Percentiles rank a stretch among this genome's conserved stretches.
These are phyloP conservation scores for Enteromius fasciolatus DNA, from an alignment of 2,797 vertebrate genomes.

Conservation along the genomic window DNA sequence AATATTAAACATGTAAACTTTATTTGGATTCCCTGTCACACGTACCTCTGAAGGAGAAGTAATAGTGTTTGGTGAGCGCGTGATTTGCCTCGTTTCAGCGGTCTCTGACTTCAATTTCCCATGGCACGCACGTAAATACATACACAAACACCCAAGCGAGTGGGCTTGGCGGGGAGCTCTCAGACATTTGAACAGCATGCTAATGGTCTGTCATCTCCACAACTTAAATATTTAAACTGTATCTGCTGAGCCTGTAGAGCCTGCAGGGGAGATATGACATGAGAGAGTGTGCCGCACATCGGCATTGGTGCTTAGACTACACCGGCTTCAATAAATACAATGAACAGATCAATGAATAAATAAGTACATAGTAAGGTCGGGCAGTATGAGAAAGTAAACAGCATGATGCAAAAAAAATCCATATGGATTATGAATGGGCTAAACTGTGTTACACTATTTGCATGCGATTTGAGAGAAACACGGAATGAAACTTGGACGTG, in stretches of 20 bases:
- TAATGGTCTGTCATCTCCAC: slow-evolving; percentile 36
- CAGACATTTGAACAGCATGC: slow-evolving; percentile 42
- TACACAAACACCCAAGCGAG: slow-evolving; percentile 22
- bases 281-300: neutral
- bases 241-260: slow-evolving; percentile 13
- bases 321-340: slow-evolving; percentile 17
- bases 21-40: slow-evolving; percentile 19
- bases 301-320: neutral
- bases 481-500: neutral
- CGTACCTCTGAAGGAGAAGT: neutral
- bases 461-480: neutral
- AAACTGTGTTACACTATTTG: neutral
- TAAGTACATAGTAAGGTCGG: neutral
- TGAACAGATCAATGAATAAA: slow-evolving; percentile 36
- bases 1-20: slow-evolving; percentile 9
- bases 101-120: slow-evolving; percentile 22
- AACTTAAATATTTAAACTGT: slow-evolving; percentile 42
- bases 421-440: neutral
- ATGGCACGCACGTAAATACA: slow-evolving; percentile 7
- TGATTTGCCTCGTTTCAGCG: neutral
- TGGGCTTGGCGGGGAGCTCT: neutral
- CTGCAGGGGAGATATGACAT: slow-evolving; percentile 10
- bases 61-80: slow-evolving; percentile 14
- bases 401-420: neutral
- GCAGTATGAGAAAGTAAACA: neutral